A percentile compares a stretch with the other conserved stretches of the same genome.
Conservation (phyloP, 2,888 invertebrate genomes). For the Anorthoa munda region DNA sequence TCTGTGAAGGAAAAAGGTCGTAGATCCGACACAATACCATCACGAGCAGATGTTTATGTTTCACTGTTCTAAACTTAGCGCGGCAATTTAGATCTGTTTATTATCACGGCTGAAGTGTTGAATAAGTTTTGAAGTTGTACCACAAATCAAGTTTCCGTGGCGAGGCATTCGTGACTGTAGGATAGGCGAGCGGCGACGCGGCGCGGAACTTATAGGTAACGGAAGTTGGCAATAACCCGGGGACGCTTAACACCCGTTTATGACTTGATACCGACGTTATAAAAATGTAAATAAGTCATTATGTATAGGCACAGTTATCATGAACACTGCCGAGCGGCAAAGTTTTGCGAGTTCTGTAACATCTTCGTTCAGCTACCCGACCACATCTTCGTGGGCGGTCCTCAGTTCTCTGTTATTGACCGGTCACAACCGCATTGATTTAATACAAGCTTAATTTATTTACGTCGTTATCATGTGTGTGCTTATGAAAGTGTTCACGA, state of each 20-base stretch:
- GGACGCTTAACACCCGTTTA: constrained; percentile 72
- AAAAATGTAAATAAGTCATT: constrained; percentile 74
- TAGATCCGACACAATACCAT: constrained; percentile 67
- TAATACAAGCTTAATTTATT: constrained; percentile 73
- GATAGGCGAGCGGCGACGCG: constrained; percentile 43
- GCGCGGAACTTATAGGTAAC: constrained; percentile 54
- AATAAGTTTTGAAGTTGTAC: constrained; percentile 66
- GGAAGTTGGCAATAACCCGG: constrained; percentile 73
- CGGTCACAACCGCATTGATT: constrained; percentile 71
- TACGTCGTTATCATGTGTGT: constrained; percentile 71
- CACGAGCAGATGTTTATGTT: constrained; percentile 68
- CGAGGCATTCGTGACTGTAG: constrained; percentile 64
- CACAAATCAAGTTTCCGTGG: constrained; percentile 69
- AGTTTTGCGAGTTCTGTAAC: constrained; percentile 46
- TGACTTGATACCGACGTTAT: constrained; percentile 70
- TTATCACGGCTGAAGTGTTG: constrained; percentile 61
- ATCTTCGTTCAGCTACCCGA: constrained; percentile 54
- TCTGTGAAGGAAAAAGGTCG: constrained; percentile 63
- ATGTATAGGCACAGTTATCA: constrained; percentile 63
- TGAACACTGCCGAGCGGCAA: constrained; percentile 8
- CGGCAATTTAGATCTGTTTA: constrained; percentile 67
- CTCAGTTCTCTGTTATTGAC: constrained; percentile 74
- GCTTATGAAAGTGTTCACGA: constrained; percentile 64
- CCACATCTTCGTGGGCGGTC: constrained; percentile 76
- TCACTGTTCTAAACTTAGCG: constrained; percentile 61